These are phyloP conservation scores for Ceratina japonica DNA, from an alignment of 1,140 invertebrate species.

Conservation along the genomic window DNA sequence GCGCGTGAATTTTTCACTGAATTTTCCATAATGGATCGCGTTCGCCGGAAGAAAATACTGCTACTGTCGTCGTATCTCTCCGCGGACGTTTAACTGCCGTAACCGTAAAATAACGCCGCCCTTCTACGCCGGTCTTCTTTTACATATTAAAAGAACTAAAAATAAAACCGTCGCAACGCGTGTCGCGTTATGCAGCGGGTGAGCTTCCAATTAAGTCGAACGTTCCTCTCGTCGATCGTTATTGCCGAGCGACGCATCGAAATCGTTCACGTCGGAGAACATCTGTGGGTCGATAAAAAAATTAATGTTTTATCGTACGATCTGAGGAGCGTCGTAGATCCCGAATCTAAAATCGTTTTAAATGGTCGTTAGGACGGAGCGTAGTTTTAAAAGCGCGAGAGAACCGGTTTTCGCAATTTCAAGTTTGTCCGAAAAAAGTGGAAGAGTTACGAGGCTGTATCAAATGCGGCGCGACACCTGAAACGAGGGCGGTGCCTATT, in stretches of 20 bases:
- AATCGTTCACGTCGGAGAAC: too few relatives aligned
- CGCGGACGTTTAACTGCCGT: not conserved
- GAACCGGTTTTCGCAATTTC: not conserved
- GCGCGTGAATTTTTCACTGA: not conserved
- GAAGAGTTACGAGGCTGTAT: not conserved
- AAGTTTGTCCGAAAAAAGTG: not conserved
- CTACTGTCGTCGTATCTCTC: not conserved
- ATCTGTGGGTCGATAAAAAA: too few relatives aligned
- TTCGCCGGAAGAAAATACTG: not conserved
- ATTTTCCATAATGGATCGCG: not conserved
- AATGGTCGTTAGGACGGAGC: too few relatives aligned
- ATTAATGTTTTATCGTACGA: too few relatives aligned
- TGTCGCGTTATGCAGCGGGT: not conserved
- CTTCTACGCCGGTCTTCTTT: not conserved
- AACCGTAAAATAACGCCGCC: not conserved
- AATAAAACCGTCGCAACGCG: not conserved
- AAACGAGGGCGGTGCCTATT: not conserved
- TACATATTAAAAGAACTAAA: not conserved
- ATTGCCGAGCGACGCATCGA: too few relatives aligned
- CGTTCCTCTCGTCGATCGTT: too few relatives aligned
- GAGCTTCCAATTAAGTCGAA: too few relatives aligned
- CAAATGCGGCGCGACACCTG: not conserved
- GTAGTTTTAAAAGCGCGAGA: too few relatives aligned
- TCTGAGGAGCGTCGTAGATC: too few relatives aligned
- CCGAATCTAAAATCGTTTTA: too few relatives aligned